phyloP scores from a whole-genome alignment of 2,797 vertebrate genomes.

The Rhincodon typus region DNA sequence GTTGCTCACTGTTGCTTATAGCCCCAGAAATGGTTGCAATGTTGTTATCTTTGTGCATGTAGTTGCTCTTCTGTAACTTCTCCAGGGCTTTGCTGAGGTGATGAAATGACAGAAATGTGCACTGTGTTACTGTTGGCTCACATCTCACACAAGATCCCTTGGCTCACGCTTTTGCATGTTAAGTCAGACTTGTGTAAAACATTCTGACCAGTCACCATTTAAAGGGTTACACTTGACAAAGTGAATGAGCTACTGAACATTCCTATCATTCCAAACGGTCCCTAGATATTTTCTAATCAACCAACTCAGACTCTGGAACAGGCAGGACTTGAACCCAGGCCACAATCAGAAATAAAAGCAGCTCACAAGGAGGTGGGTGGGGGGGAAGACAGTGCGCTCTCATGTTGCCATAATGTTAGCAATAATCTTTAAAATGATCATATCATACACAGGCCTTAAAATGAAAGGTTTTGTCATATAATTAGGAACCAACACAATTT shows the following conservation, averaged over 20 bases:
- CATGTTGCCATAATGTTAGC: not conserved
- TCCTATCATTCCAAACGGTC: not conserved
- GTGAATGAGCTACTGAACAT: not conserved
- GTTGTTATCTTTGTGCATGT: not conserved
- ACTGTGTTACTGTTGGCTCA: not conserved
- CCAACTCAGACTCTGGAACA: no score
- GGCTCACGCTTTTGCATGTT: not conserved
- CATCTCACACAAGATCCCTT: not conserved
- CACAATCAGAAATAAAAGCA: not conserved
- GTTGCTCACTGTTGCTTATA: fast-evolving
- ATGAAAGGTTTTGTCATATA: not conserved
- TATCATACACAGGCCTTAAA: not conserved
- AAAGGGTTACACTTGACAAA: not conserved
- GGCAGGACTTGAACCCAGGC: no score
- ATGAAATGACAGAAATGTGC: not conserved
- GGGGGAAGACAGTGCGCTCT: not conserved
- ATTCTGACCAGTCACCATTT: not conserved
- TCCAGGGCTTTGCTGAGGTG: constrained; percentile 44
- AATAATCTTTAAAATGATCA: not conserved
- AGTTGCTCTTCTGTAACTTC: constrained; percentile 43
- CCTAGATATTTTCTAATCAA: no score
- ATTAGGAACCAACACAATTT: not conserved
- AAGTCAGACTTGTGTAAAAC: not conserved
- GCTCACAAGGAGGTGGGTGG: not conserved
- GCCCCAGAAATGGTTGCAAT: not conserved